Conservation (phyloP, 2,113 vertebrate species). For the Psettodes erumei region DNA sequence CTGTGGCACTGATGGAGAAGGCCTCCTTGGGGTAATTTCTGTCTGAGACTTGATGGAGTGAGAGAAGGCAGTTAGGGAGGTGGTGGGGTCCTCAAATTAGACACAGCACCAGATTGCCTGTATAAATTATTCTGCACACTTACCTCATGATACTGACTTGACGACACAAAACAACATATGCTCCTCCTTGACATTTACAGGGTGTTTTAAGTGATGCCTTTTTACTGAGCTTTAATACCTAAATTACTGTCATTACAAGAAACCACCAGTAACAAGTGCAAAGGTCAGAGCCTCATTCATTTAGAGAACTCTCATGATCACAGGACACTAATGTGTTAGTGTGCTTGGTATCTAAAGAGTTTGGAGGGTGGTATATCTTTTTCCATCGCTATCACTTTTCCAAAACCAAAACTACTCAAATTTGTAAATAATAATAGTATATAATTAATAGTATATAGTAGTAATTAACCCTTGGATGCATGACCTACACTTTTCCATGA, state of each 20-base stretch:
- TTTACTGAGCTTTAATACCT: conserved; percentile 1
- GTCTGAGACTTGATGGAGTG: conserved; percentile 84
- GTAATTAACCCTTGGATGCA: too few species aligned
- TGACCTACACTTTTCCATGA: too few species aligned
- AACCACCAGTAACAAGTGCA: background rate
- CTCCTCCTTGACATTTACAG: conserved; percentile 14
- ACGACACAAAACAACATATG: conserved; percentile 44
- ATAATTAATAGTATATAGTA: too few species aligned
- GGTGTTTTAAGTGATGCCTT: conserved; percentile 12
- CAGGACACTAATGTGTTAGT: background rate
- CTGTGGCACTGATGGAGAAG: conserved; percentile 81
- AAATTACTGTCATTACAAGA: conserved; percentile 14
- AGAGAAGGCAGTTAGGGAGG: background rate
- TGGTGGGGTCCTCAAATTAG: conserved; percentile 53
- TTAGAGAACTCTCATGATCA: background rate
- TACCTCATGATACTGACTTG: conserved; percentile 33
- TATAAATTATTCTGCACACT: conserved; percentile 17
- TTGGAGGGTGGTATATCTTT: too few species aligned
- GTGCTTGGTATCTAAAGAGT: too few species aligned
- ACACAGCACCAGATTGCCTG: conserved; percentile 54
- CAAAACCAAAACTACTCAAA: too few species aligned
- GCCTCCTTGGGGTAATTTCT: conserved; percentile 84
- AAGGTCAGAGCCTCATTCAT: background rate
- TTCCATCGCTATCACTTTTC: too few species aligned
- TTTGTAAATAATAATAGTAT: too few species aligned